Evolutionary conservation across 2,888 invertebrate species (phyloP).

Genomic region (Leptopterna dolabrata): DNA sequence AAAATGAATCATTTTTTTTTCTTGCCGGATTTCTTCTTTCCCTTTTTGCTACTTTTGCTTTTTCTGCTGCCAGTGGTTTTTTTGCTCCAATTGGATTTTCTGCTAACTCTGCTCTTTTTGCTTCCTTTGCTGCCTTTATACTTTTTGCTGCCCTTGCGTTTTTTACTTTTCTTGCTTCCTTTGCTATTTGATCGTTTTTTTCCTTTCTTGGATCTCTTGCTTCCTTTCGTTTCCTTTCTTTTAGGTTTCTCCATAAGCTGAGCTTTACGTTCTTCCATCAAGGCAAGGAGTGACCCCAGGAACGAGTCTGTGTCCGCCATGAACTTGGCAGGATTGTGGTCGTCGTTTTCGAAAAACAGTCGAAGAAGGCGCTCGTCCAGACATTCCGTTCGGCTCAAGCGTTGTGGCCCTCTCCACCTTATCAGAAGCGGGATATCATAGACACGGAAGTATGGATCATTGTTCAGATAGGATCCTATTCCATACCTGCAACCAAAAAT

Average conservation of each 20-base stretch:
- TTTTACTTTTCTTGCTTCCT: not conserved
- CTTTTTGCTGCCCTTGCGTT: not conserved
- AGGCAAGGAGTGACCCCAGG: conserved; percentile 20
- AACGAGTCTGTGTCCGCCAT: conserved; percentile 35
- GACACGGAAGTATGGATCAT: conserved; percentile 27
- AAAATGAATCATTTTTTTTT: not conserved
- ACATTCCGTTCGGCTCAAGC: conserved; percentile 34
- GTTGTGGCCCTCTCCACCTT: conserved; percentile 27
- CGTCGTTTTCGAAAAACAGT: conserved; percentile 37
- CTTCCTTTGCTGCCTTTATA: not conserved
- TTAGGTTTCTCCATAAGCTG: not conserved
- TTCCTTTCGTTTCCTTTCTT: not conserved
- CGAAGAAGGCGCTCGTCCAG: conserved; percentile 21
- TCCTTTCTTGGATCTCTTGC: not conserved
- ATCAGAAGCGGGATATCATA: conserved; percentile 33
- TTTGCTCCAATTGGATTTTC: not conserved
- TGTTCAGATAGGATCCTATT: not conserved
- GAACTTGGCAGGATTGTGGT: conserved; percentile 15
- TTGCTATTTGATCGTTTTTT: not conserved
- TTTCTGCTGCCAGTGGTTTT: not conserved
- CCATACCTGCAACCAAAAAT: not conserved
- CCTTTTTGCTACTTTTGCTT: not conserved
- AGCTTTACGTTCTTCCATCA: not conserved
- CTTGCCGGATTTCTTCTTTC: not conserved
- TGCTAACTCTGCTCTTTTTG: not conserved